These are phyloP conservation scores for Conops quadrifasciatus DNA, from an alignment of 2,888 invertebrate species.

Conservation along the genomic window DNA sequence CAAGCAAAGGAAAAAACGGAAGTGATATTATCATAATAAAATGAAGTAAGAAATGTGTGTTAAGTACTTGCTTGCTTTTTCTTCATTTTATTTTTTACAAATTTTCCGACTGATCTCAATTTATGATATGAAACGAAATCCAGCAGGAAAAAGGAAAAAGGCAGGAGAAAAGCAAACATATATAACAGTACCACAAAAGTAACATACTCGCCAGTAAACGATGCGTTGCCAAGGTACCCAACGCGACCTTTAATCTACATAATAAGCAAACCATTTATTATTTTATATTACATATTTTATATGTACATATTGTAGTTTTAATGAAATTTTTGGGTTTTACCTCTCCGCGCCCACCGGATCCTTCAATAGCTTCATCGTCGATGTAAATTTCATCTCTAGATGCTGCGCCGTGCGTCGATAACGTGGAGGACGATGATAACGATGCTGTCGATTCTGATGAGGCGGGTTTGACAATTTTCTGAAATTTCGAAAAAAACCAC, in stretches of 20 bases:
- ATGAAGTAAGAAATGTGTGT: background rate
- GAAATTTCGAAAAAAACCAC: conserved; percentile 43
- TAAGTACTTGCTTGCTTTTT: background rate
- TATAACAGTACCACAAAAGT: too few relatives aligned
- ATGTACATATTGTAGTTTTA: conserved; percentile 12
- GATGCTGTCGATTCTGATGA: conserved; percentile 45
- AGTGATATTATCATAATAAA: background rate
- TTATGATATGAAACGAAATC: background rate
- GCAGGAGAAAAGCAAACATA: too few relatives aligned
- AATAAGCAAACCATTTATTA: background rate
- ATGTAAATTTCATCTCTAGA: conserved; percentile 73
- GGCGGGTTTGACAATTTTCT: conserved; percentile 61
- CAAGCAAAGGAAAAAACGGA: background rate
- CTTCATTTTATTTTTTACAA: background rate
- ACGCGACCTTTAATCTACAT: too few relatives aligned
- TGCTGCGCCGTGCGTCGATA: conserved; percentile 48
- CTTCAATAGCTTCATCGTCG: conserved; percentile 80
- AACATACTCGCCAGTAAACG: too few relatives aligned
- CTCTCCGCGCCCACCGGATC: conserved; percentile 74
- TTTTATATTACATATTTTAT: background rate
- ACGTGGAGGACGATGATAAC: conserved; percentile 48
- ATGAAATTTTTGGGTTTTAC: conserved; percentile 65
- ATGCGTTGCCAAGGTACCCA: too few relatives aligned
- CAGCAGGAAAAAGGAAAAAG: background rate
- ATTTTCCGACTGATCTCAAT: background rate